Evolutionary conservation across 2,888 invertebrate species (phyloP), one percentile per base, ranked within the genome.

Genomic region (Sphinx pinastri): DNA sequence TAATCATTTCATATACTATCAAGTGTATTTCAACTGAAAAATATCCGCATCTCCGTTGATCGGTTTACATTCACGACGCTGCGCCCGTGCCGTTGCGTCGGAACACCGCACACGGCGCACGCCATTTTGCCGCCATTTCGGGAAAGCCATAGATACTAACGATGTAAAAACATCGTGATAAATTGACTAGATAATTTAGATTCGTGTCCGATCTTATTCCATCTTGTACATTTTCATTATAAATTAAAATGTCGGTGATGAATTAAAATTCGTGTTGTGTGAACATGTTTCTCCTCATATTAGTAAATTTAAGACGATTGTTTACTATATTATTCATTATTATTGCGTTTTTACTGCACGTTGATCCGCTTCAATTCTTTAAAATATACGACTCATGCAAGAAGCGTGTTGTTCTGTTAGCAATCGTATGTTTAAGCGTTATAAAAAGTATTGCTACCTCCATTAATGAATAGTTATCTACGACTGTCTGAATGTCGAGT

Each of bases 121-220:
- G 19, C 49, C 13, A 49, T 19, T 63, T 55, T 47, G 13, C 63
- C 63, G 63, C 47, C 63, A 63, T 63, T 60, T 63, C 63, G 49
- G 49, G 63, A 63, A 63, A 63, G 49, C 63, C 47, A 63, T 47
- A 60, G 45, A 63, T 63, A 63, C 13, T 49, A 63, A 63, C 49
- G 19, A 63, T 47, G 19, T 63, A 19, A 47, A 47, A 63, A 49
- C 63, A 49, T 16, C 16, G 63, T 63, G 47, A 63, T 63, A 49
- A 63, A 63, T 63, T 19, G 63, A 7, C 63, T 63, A 16, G 47
- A 47, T 63, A 63, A 63, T 63, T 47, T 49, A 49, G 49, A 49
- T 49, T 63, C 63, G 49, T 63, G 63, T 63, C 63, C 19, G n/a
- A 16, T 16, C 19, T 16, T 49, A 49, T n/a, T 19, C 49, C 19